Conservation (phyloP, 2,113 vertebrate species). For the Loxodonta africana region DNA sequence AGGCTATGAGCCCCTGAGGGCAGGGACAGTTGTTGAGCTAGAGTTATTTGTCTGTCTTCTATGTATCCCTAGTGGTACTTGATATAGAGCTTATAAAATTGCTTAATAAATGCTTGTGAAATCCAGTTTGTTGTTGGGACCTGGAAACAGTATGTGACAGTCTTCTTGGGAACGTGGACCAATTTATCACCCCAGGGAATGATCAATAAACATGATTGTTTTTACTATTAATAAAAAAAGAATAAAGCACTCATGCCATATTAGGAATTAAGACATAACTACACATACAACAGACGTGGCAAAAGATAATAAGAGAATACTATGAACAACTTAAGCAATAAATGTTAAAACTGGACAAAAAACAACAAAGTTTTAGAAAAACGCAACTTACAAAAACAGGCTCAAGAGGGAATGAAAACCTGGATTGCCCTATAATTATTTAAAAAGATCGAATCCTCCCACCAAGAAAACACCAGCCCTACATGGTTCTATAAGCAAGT, state of each 20-base stretch:
- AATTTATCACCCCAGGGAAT: neutral
- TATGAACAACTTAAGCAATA: neutral
- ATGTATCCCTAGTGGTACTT: neutral
- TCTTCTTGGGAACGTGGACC: neutral
- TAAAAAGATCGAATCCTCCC: neutral
- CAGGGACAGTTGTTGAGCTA: neutral
- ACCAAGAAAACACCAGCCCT: neutral
- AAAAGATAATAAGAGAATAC: neutral
- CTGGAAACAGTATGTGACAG: neutral
- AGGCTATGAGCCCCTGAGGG: neutral
- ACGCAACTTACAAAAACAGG: neutral
- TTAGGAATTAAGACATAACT: neutral
- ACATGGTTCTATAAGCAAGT: neutral
- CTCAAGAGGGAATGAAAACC: neutral
- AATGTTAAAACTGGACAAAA: constrained; percentile 28
- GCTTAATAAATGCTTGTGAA: constrained; percentile 55
- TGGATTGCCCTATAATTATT: neutral
- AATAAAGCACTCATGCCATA: neutral
- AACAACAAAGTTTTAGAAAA: neutral
- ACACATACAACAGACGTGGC: neutral
- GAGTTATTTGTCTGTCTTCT: too few relatives aligned
- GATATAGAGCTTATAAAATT: neutral
- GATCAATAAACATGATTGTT: neutral
- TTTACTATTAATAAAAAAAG: neutral
- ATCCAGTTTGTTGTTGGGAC: neutral